These are phyloP conservation scores for Alectoris magna DNA, from an alignment of 2,797 vertebrate species.

Conservation along the genomic window DNA sequence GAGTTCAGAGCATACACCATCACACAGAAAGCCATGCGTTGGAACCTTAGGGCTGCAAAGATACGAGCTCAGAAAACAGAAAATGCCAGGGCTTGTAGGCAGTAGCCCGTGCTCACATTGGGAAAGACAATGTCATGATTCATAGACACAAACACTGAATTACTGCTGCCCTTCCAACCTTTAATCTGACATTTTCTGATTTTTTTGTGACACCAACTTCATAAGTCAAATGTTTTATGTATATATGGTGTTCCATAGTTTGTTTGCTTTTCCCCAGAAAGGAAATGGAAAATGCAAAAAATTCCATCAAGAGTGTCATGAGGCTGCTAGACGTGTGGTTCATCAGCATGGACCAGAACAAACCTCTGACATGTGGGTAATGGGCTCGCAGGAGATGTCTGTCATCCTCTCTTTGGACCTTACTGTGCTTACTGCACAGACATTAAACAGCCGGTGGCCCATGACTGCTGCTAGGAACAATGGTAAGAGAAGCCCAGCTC, in stretches of 20 bases:
- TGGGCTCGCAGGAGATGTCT: neutral
- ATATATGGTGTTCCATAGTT: neutral
- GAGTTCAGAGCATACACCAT: neutral
- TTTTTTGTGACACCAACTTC: slow-evolving; percentile 6
- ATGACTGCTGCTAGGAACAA: neutral
- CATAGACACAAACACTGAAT: neutral
- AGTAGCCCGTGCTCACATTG: neutral
- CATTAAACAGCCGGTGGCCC: neutral
- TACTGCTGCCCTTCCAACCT: slow-evolving; percentile 18
- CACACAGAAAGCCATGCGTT: neutral
- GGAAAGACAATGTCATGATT: slow-evolving; percentile 3
- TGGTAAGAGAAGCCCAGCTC: neutral
- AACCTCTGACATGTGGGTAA: neutral
- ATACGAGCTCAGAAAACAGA: neutral
- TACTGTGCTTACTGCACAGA: neutral
- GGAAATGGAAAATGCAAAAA: neutral
- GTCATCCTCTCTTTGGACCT: neutral
- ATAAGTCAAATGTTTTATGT: neutral
- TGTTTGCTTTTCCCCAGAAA: neutral
- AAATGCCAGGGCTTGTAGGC: neutral
- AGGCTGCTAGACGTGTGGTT: neutral
- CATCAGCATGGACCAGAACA: neutral
- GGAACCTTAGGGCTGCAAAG: slow-evolving; percentile 29
- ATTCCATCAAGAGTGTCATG: neutral
- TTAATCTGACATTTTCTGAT: slow-evolving; percentile 8